Evolutionary conservation across 2,113 vertebrate genomes (phyloP).

Genomic region (Callospermophilus lateralis): DNA sequence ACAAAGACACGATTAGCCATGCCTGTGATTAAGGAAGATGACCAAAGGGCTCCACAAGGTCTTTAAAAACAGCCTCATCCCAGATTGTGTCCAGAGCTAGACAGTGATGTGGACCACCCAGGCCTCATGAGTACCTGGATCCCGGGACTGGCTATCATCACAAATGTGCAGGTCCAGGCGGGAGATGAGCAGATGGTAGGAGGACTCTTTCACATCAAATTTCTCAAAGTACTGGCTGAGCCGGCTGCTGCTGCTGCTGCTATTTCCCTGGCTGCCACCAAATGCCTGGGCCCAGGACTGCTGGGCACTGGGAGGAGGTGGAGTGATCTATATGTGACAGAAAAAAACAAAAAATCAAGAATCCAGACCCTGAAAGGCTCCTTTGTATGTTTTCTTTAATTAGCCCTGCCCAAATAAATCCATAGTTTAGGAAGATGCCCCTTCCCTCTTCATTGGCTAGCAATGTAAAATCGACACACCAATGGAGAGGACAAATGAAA

Average conservation of each 20-base stretch:
- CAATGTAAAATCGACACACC: neutral
- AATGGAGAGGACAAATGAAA: neutral
- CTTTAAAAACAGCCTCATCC: neutral
- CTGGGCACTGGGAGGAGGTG: constrained; percentile 92
- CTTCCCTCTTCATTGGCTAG: neutral
- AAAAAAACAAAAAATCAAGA: constrained; percentile 36
- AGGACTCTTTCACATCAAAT: constrained; percentile 97
- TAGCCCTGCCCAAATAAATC: neutral
- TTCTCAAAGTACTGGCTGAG: constrained; percentile 96
- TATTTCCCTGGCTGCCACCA: constrained; percentile 71
- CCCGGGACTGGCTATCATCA: constrained; percentile 93
- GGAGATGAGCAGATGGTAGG: constrained; percentile 98
- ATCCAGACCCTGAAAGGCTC: neutral
- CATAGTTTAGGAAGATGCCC: neutral
- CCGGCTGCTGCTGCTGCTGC: constrained; percentile 88
- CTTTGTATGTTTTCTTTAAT: neutral
- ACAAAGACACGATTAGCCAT: neutral
- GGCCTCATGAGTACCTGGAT: constrained; percentile 88
- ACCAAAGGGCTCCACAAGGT: neutral
- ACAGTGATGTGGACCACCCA: neutral
- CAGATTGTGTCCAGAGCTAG: neutral
- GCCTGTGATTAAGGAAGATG: neutral
- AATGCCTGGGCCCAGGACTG: constrained; percentile 93
- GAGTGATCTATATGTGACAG: constrained; percentile 89
- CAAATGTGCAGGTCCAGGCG: constrained; percentile 98